Evolutionary conservation across 2,888 invertebrate genomes (phyloP).

Genomic region (Agrotis clavis): DNA sequence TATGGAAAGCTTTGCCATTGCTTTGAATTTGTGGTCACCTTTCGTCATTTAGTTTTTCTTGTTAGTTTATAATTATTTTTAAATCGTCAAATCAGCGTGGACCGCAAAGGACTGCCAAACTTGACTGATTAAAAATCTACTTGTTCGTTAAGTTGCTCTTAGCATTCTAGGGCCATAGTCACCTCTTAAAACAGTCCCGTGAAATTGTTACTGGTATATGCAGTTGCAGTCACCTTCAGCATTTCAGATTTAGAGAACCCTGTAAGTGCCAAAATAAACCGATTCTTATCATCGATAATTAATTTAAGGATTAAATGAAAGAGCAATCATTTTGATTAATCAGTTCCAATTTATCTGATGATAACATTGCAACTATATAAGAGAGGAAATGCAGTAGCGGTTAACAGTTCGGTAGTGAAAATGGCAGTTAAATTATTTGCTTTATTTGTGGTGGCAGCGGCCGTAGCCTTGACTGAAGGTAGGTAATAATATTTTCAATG

Average conservation of each 20-base stretch:
- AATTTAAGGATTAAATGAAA: constrained; percentile 17
- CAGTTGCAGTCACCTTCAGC: no score
- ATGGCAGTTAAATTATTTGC: constrained; percentile 45
- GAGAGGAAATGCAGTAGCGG: not conserved
- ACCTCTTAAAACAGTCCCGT: no score
- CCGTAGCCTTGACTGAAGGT: constrained; percentile 43
- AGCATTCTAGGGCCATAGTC: no score
- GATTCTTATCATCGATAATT: not conserved
- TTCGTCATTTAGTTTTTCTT: no score
- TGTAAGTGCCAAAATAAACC: not conserved
- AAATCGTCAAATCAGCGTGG: no score
- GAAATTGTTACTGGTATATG: no score
- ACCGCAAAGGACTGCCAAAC: no score
- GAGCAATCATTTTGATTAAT: constrained; percentile 9
- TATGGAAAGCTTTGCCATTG: no score
- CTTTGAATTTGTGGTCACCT: no score
- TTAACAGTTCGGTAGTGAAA: constrained; percentile 33
- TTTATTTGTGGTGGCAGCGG: constrained; percentile 41
- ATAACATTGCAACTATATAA: constrained; percentile 23
- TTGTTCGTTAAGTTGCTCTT: no score
- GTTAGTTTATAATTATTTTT: no score
- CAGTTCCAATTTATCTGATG: constrained; percentile 19
- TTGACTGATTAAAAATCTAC: no score
- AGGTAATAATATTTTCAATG: not conserved
- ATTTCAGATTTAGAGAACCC: not conserved